Evolutionary conservation across 2,888 invertebrate species (phyloP).

Genomic region (Acanthacorydalis orientalis): DNA sequence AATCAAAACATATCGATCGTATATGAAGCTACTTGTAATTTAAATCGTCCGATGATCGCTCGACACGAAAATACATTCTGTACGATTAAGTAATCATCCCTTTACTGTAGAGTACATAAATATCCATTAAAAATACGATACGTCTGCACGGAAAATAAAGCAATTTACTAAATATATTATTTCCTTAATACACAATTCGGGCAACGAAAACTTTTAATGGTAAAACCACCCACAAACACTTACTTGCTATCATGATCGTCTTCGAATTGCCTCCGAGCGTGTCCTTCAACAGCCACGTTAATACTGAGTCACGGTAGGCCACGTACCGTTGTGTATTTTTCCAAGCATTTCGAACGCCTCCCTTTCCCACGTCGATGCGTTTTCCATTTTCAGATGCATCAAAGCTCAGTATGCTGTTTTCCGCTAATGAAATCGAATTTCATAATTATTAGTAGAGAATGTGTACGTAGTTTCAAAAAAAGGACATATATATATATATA

Average conservation of each 20-base stretch:
- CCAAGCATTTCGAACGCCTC: too few species aligned
- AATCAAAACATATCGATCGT: too few species aligned
- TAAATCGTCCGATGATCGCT: too few species aligned
- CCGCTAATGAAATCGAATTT: too few species aligned
- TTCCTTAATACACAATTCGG: conserved; percentile 5
- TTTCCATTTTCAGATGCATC: too few species aligned
- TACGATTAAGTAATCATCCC: not conserved
- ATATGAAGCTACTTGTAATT: too few species aligned
- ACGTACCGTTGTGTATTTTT: conserved; percentile 35
- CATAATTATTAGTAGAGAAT: too few species aligned
- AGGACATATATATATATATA: too few species aligned
- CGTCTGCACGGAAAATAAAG: not conserved
- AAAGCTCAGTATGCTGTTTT: too few species aligned
- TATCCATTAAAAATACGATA: not conserved
- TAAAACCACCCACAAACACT: conserved; percentile 20
- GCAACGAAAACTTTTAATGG: not conserved
- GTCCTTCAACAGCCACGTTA: conserved; percentile 69
- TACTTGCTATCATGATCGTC: conserved; percentile 67
- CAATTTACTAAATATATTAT: not conserved
- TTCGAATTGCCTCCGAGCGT: conserved; percentile 63
- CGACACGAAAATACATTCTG: too few species aligned
- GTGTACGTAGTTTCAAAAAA: too few species aligned
- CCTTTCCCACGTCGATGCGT: too few species aligned
- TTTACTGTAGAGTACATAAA: not conserved
- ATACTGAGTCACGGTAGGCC: conserved; percentile 62